Percentiles rank a stretch among this genome's conserved stretches.
Conservation (phyloP, 2,888 invertebrate species). For the Zeuzera pyrina region DNA sequence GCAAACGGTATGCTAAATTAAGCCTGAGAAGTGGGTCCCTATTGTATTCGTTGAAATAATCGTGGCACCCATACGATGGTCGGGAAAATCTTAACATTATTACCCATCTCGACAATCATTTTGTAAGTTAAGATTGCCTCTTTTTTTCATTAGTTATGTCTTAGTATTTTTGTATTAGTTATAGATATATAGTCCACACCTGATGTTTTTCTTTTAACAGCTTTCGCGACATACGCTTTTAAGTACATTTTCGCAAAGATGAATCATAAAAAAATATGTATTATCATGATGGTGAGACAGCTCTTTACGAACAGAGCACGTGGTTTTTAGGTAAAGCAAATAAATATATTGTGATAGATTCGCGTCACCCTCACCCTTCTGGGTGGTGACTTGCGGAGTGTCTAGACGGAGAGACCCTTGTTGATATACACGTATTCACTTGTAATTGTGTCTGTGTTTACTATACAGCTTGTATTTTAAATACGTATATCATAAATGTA, state of each 20-base stretch:
- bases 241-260: neutral
- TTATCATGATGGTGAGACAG: conserved; percentile 22
- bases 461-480: too few relatives aligned
- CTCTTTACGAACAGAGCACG: conserved; percentile 49
- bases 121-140: too few relatives aligned
- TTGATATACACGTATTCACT: too few relatives aligned
- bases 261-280: neutral
- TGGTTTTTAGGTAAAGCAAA: conserved; percentile 59
- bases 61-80: conserved; percentile 23
- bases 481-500: too few relatives aligned
- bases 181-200: too few relatives aligned
- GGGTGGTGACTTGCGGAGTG: conserved; percentile 57
- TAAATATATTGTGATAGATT: conserved; percentile 60
- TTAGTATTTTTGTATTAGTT: too few relatives aligned
- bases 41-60: conserved; percentile 47
- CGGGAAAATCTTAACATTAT: too few relatives aligned
- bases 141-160: too few relatives aligned
- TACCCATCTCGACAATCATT: too few relatives aligned
- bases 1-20: conserved; percentile 67
- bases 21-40: conserved; percentile 58
- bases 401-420: conserved; percentile 66
- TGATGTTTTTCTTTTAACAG: too few relatives aligned
- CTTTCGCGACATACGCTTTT: too few relatives aligned
- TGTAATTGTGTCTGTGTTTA: too few relatives aligned
- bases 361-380: conserved; percentile 60